A percentile compares a stretch with the other conserved stretches of the same genome.
Conservation (phyloP, 2,888 invertebrate genomes). For the Caenorhabditis plicata region DNA sequence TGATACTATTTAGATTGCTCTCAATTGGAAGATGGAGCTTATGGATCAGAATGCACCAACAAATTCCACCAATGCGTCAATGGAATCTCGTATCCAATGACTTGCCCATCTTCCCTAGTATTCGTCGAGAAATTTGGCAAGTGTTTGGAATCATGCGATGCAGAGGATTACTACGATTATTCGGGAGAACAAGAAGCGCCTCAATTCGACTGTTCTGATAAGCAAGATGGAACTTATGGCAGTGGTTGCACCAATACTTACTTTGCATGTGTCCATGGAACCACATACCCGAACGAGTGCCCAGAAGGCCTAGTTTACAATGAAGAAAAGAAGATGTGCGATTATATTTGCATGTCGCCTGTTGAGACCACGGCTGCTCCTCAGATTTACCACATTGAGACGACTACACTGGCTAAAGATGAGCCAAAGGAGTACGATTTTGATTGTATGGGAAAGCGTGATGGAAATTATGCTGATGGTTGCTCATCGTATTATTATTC, state of each 20-base stretch:
- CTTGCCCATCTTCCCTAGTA: conserved; percentile 16
- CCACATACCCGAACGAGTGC: too few species aligned
- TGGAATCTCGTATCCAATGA: conserved; percentile 11
- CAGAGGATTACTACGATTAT: neutral
- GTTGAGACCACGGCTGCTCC: too few species aligned
- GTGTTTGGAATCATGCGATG: conserved; percentile 20
- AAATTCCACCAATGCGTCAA: conserved; percentile 13
- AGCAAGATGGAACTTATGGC: too few species aligned
- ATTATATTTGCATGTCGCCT: too few species aligned
- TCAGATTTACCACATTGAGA: too few species aligned
- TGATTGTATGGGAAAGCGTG: conserved; percentile 15
- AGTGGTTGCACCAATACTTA: too few species aligned
- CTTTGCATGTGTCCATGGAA: too few species aligned
- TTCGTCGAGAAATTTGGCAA: conserved; percentile 5
- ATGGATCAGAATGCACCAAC: conserved; percentile 7
- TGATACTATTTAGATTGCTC: conserved; percentile 21
- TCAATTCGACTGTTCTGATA: neutral
- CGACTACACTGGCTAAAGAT: too few species aligned
- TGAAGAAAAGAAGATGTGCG: neutral
- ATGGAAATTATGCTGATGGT: conserved; percentile 32
- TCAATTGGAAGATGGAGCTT: conserved; percentile 6
- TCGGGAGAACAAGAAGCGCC: neutral
- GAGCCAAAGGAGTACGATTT: too few species aligned
- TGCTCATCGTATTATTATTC: conserved; percentile 27
- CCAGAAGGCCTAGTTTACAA: neutral